Evolutionary conservation across 2,113 vertebrate species (phyloP), one percentile per base, ranked within the genome.

Genomic region (Collichthys lucidus): DNA sequence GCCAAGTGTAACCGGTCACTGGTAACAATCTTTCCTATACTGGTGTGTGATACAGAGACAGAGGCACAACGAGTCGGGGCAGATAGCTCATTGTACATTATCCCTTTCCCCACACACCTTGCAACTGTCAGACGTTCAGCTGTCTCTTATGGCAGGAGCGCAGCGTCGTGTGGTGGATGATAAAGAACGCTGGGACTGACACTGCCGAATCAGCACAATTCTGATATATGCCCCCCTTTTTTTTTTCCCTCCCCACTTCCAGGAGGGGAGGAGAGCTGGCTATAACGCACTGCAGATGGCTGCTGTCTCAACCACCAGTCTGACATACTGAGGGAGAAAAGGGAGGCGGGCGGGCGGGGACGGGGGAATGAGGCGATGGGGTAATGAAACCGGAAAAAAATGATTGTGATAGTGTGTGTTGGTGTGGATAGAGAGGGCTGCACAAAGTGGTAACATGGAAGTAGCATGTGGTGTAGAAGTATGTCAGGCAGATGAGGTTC

Each of bases 231-330:
- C 84, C 84, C 89, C 81, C 64, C 26, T 71, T 64, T 74, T 89
- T 35, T 71, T 64, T 74, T 89, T 86, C 73, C 73, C 44, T 68
- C 61, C 70, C 71, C 61, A 66, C 68, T 76, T 59, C 83, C 63
- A 85, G 71, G 77, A 84, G 60, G 79, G 86, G 89, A 86, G 91
- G 81, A 78, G 74, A 85, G 52, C 69, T 26, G 82, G 75, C 86
- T 91, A 66, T 89, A 95, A 95, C 92, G 93, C 94, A 95, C 89
- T 95, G 94, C 94, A 93, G 95, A 95, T 94, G 92, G 92, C 89
- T 93, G 92, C 92, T 92, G 94, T 92, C 91, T 94, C 79, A 89
- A 91, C 89, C 85, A 90, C 77, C 86, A 89, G 92, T 83, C 94
- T 93, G 89, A 93, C 88, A 92, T 69, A 77, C 73, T 70, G 74